These are phyloP conservation scores for Brienomyrus longianalis DNA, from an alignment of 2,113 vertebrate species.

Conservation along the genomic window DNA sequence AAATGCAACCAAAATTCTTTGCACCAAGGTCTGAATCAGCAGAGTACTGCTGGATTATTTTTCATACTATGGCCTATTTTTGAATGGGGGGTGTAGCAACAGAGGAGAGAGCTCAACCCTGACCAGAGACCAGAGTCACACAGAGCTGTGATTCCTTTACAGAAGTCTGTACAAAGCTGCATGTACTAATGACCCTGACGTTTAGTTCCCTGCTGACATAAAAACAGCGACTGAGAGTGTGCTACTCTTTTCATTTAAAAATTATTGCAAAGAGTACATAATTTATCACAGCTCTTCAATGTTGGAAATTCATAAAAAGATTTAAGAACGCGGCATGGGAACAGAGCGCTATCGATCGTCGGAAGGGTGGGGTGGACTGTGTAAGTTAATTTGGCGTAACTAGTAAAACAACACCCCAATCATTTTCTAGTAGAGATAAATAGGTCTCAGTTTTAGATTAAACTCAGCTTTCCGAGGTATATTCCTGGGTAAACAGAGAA, in stretches of 20 bases:
- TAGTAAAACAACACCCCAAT: background rate
- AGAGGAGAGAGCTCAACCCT: background rate
- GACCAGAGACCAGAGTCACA: background rate
- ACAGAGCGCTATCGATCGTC: background rate
- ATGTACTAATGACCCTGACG: background rate
- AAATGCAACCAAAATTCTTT: background rate
- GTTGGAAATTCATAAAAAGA: background rate
- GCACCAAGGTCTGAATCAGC: background rate
- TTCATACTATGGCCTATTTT: background rate
- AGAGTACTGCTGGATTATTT: background rate
- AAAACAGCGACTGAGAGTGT: background rate
- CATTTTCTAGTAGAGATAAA: background rate
- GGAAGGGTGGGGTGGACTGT: too few relatives aligned
- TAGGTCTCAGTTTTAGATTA: background rate
- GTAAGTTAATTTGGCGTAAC: conserved; percentile 3
- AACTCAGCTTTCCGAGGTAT: background rate
- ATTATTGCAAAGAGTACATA: background rate
- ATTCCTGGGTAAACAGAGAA: background rate
- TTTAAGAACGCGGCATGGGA: background rate
- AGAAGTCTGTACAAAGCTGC: background rate
- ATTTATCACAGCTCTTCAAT: background rate
- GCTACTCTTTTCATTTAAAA: conserved; percentile 6
- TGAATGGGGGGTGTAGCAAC: background rate
- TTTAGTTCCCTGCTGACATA: background rate
- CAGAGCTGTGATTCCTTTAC: background rate